Evolutionary conservation across 2,113 vertebrate species (phyloP).

Genomic region (Corydoras maculifer): DNA sequence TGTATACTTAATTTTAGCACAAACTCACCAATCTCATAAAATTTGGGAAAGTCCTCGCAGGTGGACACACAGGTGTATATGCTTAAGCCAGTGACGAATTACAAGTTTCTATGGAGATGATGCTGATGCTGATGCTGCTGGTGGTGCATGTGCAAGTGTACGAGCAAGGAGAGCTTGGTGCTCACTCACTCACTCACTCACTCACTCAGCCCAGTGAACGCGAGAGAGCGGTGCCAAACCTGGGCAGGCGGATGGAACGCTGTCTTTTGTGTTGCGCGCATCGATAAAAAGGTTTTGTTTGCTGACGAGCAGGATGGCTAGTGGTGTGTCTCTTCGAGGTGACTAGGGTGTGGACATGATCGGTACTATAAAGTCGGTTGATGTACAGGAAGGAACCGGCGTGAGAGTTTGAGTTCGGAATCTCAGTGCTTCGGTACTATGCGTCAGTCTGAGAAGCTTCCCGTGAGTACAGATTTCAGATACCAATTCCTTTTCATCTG

Average conservation of each 20-base stretch:
- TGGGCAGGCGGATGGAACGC: constrained; percentile 37
- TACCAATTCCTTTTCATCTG: background rate
- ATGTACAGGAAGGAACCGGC: constrained; percentile 13
- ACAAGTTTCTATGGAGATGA: constrained; percentile 53
- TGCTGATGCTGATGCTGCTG: background rate
- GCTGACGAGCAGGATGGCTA: constrained; percentile 34
- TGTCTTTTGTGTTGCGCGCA: constrained; percentile 12
- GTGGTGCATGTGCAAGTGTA: background rate
- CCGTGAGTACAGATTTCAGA: constrained; percentile 54
- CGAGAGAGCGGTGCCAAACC: constrained; percentile 29
- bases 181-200: background rate
- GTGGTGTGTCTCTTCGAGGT: constrained; percentile 22
- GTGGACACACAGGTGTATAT: constrained; percentile 32
- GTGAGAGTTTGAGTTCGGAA: background rate
- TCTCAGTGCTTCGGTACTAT: constrained; percentile 50
- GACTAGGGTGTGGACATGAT: constrained; percentile 31
- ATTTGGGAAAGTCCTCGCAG: background rate
- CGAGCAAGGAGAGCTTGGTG: constrained; percentile 13
- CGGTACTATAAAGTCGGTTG: constrained; percentile 12
- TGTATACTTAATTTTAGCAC: no score
- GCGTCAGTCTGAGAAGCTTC: constrained; percentile 70
- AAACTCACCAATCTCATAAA: background rate
- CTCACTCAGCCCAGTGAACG: background rate
- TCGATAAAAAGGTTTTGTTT: constrained; percentile 13
- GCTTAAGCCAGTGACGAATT: constrained; percentile 36